Base-by-base conservation (phyloP, 2,888 invertebrate species). In the Leucophora obtusa region DNA sequence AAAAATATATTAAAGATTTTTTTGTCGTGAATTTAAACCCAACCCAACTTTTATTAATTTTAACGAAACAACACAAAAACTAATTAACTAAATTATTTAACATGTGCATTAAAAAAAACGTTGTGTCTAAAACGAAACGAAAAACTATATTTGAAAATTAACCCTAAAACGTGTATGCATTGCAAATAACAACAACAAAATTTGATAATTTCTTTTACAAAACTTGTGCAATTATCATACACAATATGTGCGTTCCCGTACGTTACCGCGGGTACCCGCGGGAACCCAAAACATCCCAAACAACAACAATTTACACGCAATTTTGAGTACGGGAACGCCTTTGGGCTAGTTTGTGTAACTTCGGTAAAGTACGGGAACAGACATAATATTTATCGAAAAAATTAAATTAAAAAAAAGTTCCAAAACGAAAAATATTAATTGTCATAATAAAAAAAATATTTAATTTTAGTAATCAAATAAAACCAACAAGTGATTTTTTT, bases 401-500 rank as follows among this genome's bases (percentile, higher is more conserved):
- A 60, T 50, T 33, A 51, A 47, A 60, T 8, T 50, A 35, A 33
- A 58, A 56, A 28, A 33, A 56, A n/a, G 4, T 50, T n/a, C 2
- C 4, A 54, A 24, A 54, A 15, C 3, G 5, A 28, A 56, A 14
- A 56, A 28, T 28, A 28, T 28, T 4, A 7, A 4, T 24, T 56
- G 14, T 56, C 24, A n/a, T 18, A 53, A 58, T 33, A 58, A 35
- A 15, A 47, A 71, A 74, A 75, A 33, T 11, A 54, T 53, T 35
- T n/a, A 70, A 18, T 59, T 35, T 71, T 69, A 63, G 15, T 62
- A 54, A 60, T 21, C 66, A 8, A 43, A 63, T 2, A 65, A 73
- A 28, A 43, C 58, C 38, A 65, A 18, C 58, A 76, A 80, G 72
- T 80, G 76, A 74, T 59, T 78, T 75, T 65, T n/a, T 79, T 77